Conservation (phyloP, 2,113 vertebrate species). For the Vidua macroura region DNA sequence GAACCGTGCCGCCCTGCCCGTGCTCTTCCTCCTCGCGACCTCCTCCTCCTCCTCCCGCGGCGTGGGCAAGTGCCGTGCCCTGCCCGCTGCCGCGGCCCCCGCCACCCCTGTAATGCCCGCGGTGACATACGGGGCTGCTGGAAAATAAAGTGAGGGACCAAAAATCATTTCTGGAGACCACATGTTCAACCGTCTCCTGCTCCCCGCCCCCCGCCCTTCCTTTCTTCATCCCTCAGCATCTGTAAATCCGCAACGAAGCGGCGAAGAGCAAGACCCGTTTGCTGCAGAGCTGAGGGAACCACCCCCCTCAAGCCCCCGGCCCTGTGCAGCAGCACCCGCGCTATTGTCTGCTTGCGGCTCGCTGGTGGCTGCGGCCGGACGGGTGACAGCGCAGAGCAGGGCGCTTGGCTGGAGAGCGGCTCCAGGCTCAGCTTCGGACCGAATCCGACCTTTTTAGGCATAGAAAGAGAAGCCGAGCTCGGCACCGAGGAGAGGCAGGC, state of each 20-base stretch:
- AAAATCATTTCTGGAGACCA: neutral
- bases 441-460: neutral
- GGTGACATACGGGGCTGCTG: neutral
- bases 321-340: neutral
- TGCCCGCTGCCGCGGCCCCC: neutral
- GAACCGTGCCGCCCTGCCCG: neutral
- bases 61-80: neutral
- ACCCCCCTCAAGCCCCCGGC: neutral
- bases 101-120: neutral
- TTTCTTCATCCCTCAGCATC: neutral
- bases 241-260: neutral
- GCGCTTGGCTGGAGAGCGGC: neutral
- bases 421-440: neutral
- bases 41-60: neutral
- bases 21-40: neutral
- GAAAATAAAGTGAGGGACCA: neutral
- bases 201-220: too few species aligned
- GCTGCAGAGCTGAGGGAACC: neutral
- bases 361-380: neutral
- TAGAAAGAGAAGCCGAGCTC: neutral
- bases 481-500: neutral
- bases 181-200: too few species aligned
- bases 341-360: neutral
- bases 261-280: neutral
- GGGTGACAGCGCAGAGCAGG: neutral